Base-by-base conservation (phyloP, 2,888 invertebrate genomes). In the Drosophila algonquin region DNA sequence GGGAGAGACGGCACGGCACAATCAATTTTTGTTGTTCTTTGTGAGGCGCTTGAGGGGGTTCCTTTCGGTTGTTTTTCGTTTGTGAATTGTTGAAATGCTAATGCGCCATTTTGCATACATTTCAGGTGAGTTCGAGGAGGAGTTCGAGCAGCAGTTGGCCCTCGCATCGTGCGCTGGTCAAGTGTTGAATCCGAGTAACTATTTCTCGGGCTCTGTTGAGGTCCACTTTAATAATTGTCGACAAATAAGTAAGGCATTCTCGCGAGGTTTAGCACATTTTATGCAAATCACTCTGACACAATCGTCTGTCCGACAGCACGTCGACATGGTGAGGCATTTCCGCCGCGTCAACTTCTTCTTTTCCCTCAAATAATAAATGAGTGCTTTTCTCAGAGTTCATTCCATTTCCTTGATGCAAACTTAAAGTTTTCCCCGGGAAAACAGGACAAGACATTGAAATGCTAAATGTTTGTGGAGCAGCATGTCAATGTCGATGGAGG, bases 101-200 rank as follows among this genome's bases (percentile, higher is more conserved):
- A 85, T 87, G 89, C 84, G 84, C 84, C 84, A 85, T 87, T 85
- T 85, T 85, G 84, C 89, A 84, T 87, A 84, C 77, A 84, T 84
- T 83, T 75, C 75, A 32, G 18, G 50, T 24, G 24, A 18, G 18
- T 18, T 18, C 18, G 18, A 24, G 24, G 24, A 18, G 40, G 32
- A 55, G 55, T 68, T 55, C 18, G 44, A 35, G 64, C 73, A 68
- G 59, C 4, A 40, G 40, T 40, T 40, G 40, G 40, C n/a, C n/a
- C 40, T 40, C 40, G 40, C 40, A 1, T 40, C 14, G 14, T n/a
- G 40, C 54, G 65, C 55, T 68, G 71, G 71, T 75, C 83, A 86
- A 80, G 67, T 79, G 55, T 45, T 30, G 50, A 27, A n/a, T 51
- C 44, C 10, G 27, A 59, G 32, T 21, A 32, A 32, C 48, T 40